Percentiles rank a stretch among this genome's conserved stretches.
Evolutionary conservation across 2,888 invertebrate species (phyloP).

Genomic region (Ectobius pallidus): DNA sequence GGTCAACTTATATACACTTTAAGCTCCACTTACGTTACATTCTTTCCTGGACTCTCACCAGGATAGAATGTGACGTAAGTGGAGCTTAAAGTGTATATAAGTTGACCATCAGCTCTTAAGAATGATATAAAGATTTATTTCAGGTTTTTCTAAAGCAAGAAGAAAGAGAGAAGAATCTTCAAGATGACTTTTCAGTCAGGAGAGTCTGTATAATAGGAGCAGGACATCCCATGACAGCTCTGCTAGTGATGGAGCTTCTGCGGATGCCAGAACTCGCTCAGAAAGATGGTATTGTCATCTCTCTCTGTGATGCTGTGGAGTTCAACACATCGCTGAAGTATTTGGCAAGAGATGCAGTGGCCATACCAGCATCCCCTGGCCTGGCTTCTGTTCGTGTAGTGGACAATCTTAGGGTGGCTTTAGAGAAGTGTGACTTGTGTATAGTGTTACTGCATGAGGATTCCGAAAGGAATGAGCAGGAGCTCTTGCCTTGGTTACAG

Average conservation of each 20-base stretch:
- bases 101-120: no score
- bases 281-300: not conserved
- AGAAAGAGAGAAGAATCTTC: no score
- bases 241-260: slow-evolving; percentile 31
- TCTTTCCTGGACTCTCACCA: no score
- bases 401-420: not conserved
- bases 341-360: not conserved
- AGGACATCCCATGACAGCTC: slow-evolving; percentile 22
- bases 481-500: not conserved
- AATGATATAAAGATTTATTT: no score
- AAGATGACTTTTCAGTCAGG: no score
- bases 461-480: not conserved
- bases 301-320: not conserved
- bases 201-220: slow-evolving; percentile 33
- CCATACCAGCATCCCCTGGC: not conserved
- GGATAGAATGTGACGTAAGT: no score
- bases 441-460: not conserved
- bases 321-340: not conserved
- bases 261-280: slow-evolving; percentile 10
- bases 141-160: no score
- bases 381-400: not conserved
- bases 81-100: no score
- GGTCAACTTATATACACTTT: no score
- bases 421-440: not conserved
- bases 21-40: no score